Evolutionary conservation across 2,797 vertebrate species (phyloP).

Genomic region (Protosalanx chinensis): DNA sequence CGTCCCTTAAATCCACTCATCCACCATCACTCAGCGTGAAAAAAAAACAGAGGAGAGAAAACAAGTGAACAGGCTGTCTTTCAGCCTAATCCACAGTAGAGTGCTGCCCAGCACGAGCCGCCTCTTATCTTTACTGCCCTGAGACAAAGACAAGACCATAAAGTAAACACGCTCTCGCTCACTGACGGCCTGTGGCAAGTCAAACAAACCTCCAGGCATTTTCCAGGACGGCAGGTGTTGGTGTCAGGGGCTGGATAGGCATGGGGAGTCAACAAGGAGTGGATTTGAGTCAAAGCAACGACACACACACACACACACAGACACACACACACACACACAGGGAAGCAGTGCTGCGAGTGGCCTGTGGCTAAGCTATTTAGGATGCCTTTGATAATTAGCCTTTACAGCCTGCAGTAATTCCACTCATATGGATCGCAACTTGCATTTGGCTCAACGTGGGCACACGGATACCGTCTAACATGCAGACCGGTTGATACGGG

Average conservation of each 20-base stretch:
- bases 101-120: slow-evolving; percentile 61
- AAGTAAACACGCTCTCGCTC: slow-evolving; percentile 64
- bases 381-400: not conserved
- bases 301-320: slow-evolving; percentile 59
- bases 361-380: not conserved
- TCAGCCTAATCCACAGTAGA: slow-evolving; percentile 59
- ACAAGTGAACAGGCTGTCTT: slow-evolving; percentile 42
- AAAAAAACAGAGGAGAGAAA: slow-evolving; percentile 33
- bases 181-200: slow-evolving; percentile 59
- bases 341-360: not conserved
- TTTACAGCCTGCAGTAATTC: slow-evolving; percentile 4
- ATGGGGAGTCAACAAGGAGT: slow-evolving; percentile 58
- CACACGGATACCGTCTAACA: no score
- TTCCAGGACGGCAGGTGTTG: slow-evolving; percentile 80
- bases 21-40: slow-evolving; percentile 48
- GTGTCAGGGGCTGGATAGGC: slow-evolving; percentile 66
- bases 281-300: slow-evolving; percentile 53
- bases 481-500: no score
- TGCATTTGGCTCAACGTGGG: not conserved
- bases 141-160: slow-evolving; percentile 59
- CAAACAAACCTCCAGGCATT: slow-evolving; percentile 77
- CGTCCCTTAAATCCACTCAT: slow-evolving; percentile 34
- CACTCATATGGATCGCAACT: not conserved
- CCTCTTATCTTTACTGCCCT: slow-evolving; percentile 70
- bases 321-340: slow-evolving; percentile 32